Base-by-base conservation (phyloP, 2,113 vertebrate genomes). In the Chlamydotis undulata region DNA sequence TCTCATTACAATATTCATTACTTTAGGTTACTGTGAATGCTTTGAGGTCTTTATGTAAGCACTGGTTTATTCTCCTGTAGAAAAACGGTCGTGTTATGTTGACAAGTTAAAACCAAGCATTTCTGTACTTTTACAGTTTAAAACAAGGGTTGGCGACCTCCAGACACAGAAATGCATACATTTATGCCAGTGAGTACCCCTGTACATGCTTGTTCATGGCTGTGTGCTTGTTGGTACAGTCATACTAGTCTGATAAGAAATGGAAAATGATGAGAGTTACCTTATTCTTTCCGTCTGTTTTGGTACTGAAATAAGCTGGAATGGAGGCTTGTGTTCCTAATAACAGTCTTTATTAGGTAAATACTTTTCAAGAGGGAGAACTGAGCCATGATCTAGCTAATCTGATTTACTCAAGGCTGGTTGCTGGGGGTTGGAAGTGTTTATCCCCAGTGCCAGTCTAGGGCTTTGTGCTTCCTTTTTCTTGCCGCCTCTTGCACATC, bases 1-100 rank as follows among this genome's bases (percentile, higher is more conserved):
- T 98, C 97, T 98, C 97, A 97, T 98, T 98, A 98, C 86, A 96
- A 89, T 96, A 96, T 98, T 95, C 92, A 90, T 96, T 97, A 93
- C 91, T 88, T 65, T 70, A 70, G 81, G 92, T 95, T 97, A 82
- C 89, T 84, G 76, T 87, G 75, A 91, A 74, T 5, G 92, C 93
- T 85, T 90, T 86, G 87, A 94, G 84, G 94, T 86, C 91, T 94
- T 96, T 94, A 80, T 89, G 83, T 84, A 91, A 96, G 90, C 68
- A 29, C 61, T 74, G 52, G 50, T 64, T 93, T 97, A 81, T 91
- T 92, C 90, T 88, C 50, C 74, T 56, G n/a, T 86, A 69, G 93
- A 71, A 94, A 88, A 95, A 59, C 50, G 60, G 6, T 63, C 57
- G 60, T 78, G 56, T 92, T 83, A 71, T 14, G 78, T 88, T 90